Base-by-base conservation (phyloP, 2,113 vertebrate species). In the Formicarius rufipectus region DNA sequence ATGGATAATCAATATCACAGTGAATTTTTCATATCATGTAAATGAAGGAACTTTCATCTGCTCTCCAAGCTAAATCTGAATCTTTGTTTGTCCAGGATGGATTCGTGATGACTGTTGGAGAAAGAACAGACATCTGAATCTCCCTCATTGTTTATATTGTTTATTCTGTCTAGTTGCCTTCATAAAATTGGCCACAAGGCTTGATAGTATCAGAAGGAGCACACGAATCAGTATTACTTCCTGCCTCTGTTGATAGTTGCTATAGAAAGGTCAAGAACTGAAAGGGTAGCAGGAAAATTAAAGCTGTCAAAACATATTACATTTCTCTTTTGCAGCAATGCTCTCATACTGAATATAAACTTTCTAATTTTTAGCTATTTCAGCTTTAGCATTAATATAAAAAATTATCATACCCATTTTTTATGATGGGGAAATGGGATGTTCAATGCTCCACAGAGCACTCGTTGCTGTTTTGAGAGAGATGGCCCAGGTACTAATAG, bases 221-320 rank as follows among this genome's bases (percentile, higher is more conserved):
- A 52, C 63, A 77, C 42, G 74, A 88, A 87, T 78, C 31, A 59
- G 56, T 28, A 78, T 94, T 80, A 63, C 37, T 74, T 80, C 59
- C 85, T 96, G 49, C 22, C 39, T 95, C 21, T 78, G 35, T 45
- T 95, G 64, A 35, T 86, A 53, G 82, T 86, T 92, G 68, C 55
- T 52, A 21, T 44, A 60, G 73, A 90, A 93, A 95, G 85, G 95
- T 95, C 92, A 92, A 75, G 85, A 90, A 68, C 52, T 59, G 59
- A 86, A 93, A 80, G 31, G 73, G 56, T 56, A 78, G 88, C 68
- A 90, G 47, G 79, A 92, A 94, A 90, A 90, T 81, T 3, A 78
- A 90, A 81, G 80, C 83, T 78, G 40, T 82, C 83, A 87, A 90
- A 92, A 60, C 17, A 52, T 72, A 52, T 77, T 88, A 72, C 44